Evolutionary conservation across 2,888 invertebrate species (phyloP).

Genomic region (Brachycybe producta): DNA sequence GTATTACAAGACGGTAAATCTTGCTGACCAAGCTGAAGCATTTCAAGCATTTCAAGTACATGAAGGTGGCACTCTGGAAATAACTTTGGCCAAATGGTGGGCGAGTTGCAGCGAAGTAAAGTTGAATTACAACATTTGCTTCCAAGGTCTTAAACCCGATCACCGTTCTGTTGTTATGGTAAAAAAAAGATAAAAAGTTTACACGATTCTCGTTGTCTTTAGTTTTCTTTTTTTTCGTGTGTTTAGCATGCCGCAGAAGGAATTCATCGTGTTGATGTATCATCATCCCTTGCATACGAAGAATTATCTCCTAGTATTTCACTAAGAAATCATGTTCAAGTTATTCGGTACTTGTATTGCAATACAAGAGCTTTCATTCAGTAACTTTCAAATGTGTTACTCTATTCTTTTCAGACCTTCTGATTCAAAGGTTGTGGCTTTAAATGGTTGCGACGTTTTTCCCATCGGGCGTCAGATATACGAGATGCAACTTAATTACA

Average conservation of each 20-base stretch:
- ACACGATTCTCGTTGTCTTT: no score
- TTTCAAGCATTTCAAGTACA: constrained; percentile 27
- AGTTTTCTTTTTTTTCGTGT: no score
- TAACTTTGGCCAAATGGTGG: constrained; percentile 91
- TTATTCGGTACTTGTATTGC: constrained; percentile 21
- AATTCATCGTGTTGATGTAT: constrained; percentile 55
- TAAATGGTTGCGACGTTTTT: constrained; percentile 68
- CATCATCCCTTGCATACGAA: constrained; percentile 53
- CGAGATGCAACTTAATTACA: constrained; percentile 74
- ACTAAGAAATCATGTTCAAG: constrained; percentile 58
- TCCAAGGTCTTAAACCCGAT: constrained; percentile 66
- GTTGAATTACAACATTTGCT: constrained; percentile 61
- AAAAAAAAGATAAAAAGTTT: constrained; percentile 21
- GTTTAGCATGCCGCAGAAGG: constrained; percentile 56
- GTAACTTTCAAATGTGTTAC: no score
- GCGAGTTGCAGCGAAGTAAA: constrained; percentile 67
- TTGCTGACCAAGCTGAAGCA: constrained; percentile 56
- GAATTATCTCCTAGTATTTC: constrained; percentile 62
- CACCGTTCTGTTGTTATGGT: constrained; percentile 47
- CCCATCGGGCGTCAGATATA: constrained; percentile 82
- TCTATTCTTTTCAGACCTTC: constrained; percentile 46
- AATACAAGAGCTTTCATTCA: constrained; percentile 1
- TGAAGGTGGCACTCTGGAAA: constrained; percentile 40
- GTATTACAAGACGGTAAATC: constrained; percentile 57
- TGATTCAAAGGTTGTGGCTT: constrained; percentile 64